Evolutionary conservation across 2,113 vertebrate species (phyloP), one percentile per base, ranked within the genome.

Genomic region (Phalacrocorax carbo): DNA sequence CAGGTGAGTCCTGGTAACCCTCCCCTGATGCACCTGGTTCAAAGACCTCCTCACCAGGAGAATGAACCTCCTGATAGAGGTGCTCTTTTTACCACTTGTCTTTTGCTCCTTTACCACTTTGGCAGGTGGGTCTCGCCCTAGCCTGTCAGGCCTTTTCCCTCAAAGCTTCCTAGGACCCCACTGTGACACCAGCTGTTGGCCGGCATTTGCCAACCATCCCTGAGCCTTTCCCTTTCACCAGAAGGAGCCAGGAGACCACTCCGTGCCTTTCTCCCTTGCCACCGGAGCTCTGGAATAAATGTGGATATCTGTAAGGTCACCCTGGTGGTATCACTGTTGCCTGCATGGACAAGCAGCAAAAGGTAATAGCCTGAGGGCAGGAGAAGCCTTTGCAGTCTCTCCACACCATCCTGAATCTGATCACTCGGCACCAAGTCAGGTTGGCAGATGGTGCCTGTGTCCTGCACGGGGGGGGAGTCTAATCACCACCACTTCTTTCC

Each of bases 251-350:
- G 29, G 14, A 40, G 42, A 16, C 42, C 16, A 19, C 38, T 2
- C 12, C 1, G 0, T 4, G 23, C 30, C 32, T 44, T 48, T 19
- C 26, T n/a, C 9, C 36, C 25, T 54, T 21, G 2, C 49, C 46
- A 25, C 5, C 15, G 22, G 26, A 49, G 44, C 46, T 61, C 52
- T 64, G 52, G 16, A 64, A 13, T 38, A 8, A 7, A 40, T 55
- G 38, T 68, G 73, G 70, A 11, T 9, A 6, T 2, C 3, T 0
- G 0, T 14, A 10, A 1, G 1, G 38, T 51, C 48, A 69, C 19
- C 10, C 17, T 5, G 18, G 46, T 58, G 30, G 32, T 2, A 5
- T 19, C 9, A 1, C 32, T 4, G 5, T 17, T 25, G 14, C 13
- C 30, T 15, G 6, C 16, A 1, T 4, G 42, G 57, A 14, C 0